phyloP scores from a whole-genome alignment of 2,888 invertebrate genomes.

The Drosophila macrospina region DNA sequence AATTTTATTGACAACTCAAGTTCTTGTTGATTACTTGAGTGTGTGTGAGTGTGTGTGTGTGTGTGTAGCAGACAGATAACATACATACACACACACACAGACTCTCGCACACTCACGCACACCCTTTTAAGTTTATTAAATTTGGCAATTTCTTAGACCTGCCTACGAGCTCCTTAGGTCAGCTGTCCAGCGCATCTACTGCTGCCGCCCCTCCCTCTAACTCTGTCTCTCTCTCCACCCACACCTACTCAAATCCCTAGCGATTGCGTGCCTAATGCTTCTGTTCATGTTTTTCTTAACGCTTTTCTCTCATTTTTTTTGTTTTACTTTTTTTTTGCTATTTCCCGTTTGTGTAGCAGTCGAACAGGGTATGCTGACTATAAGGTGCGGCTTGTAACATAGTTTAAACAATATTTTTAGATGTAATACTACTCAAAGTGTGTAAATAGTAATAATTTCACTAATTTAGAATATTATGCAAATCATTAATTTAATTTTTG shows the following conservation, averaged over 20 bases:
- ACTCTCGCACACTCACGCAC: conserved; percentile 39
- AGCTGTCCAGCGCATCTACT: conserved; percentile 33
- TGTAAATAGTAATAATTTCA: no score
- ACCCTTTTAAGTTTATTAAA: conserved; percentile 83
- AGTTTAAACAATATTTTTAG: no score
- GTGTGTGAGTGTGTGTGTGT: conserved; percentile 44
- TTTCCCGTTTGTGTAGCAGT: background rate
- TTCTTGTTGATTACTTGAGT: conserved; percentile 77
- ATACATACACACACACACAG: conserved; percentile 20
- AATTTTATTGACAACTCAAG: conserved; percentile 83
- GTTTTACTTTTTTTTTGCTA: no score
- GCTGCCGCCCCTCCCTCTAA: no score
- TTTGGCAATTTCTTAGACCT: conserved; percentile 78
- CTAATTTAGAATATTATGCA: no score
- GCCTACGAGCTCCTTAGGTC: conserved; percentile 46
- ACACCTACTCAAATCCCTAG: conserved; percentile 71
- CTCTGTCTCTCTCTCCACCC: no score
- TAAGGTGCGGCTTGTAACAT: background rate
- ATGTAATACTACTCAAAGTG: no score
- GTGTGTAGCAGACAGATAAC: conserved; percentile 58
- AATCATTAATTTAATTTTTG: no score
- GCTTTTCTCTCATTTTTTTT: background rate
- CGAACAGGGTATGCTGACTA: background rate
- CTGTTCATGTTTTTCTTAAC: conserved; percentile 58
- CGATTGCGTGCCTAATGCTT: conserved; percentile 73